Percentiles rank a stretch among this genome's conserved stretches.
Evolutionary conservation across 2,888 invertebrate genomes (phyloP).

Genomic region (Melangyna quadrimaculata): DNA sequence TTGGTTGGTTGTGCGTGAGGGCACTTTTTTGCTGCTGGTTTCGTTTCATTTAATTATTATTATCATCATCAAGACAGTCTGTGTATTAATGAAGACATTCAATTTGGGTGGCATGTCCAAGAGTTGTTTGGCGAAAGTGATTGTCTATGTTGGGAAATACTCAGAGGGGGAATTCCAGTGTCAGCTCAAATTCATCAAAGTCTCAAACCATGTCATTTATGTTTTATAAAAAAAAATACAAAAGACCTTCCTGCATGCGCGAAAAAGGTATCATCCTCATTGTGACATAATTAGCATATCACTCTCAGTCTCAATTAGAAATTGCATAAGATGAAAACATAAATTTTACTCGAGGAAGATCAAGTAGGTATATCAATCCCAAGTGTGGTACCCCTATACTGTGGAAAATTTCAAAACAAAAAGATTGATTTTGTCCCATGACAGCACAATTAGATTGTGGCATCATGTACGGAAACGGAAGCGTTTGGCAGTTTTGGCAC

Average conservation of each 20-base stretch:
- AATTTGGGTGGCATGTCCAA: slow-evolving; percentile 22
- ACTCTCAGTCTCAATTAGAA: slow-evolving; percentile 3
- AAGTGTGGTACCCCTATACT: too few relatives aligned
- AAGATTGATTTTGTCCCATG: slow-evolving; percentile 28
- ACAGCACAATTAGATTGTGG: background rate
- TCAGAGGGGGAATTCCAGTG: background rate
- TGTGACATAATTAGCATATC: slow-evolving; percentile 24
- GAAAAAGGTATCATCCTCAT: slow-evolving; percentile 9
- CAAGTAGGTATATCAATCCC: background rate
- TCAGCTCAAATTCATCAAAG: background rate
- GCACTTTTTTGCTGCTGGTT: background rate
- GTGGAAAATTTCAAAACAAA: slow-evolving; percentile 11
- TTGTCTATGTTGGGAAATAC: slow-evolving; percentile 20
- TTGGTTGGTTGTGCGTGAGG: slow-evolving; percentile 21
- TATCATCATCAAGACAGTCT: background rate
- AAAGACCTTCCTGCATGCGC: background rate
- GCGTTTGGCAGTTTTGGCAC: background rate
- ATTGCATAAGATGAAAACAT: slow-evolving; percentile 15
- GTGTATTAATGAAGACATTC: slow-evolving; percentile 2
- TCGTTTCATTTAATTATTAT: slow-evolving; percentile 2
- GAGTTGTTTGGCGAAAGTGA: slow-evolving; percentile 14
- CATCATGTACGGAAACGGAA: slow-evolving; percentile 32
- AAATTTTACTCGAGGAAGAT: slow-evolving; percentile 16
- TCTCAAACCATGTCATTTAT: slow-evolving; percentile 11
- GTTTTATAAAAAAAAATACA: background rate